Percentiles rank a stretch among this genome's conserved stretches.
These are phyloP conservation scores for Ormyrus nitidulus DNA, from an alignment of 2,888 invertebrate species.

Conservation along the genomic window DNA sequence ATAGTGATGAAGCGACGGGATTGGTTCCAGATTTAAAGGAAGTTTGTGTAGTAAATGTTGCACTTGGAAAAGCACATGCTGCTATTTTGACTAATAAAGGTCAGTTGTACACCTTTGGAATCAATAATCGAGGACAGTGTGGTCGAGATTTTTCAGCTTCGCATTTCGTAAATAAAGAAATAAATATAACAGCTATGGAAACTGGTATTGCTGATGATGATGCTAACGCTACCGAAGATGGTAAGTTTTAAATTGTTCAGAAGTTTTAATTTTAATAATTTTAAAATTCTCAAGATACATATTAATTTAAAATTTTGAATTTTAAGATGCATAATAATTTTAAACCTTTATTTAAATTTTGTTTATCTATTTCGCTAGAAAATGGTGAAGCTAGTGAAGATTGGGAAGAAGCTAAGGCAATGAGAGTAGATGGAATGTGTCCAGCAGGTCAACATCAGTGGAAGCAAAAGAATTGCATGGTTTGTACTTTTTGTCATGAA, in stretches of 20 bases:
- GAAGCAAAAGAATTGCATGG: constrained; percentile 89
- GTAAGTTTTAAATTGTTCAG: constrained; percentile 53
- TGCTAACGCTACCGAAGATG: constrained; percentile 70
- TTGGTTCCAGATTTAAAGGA: constrained; percentile 86
- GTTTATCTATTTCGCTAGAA: constrained; percentile 56
- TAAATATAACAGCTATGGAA: constrained; percentile 77
- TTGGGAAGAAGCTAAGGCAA: constrained; percentile 77
- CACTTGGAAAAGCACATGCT: constrained; percentile 96
- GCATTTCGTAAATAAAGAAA: constrained; percentile 75
- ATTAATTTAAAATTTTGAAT: too few relatives aligned
- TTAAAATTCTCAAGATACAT: too few relatives aligned
- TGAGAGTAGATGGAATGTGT: constrained; percentile 76
- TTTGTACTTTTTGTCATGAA: constrained; percentile 93
- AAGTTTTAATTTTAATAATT: too few relatives aligned
- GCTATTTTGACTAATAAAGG: constrained; percentile 92
- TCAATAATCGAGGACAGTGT: constrained; percentile 98
- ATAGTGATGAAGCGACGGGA: constrained; percentile 84
- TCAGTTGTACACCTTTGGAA: constrained; percentile 95
- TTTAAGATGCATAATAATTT: background rate
- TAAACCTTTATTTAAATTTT: background rate
- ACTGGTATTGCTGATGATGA: constrained; percentile 75
- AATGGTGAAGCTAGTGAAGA: constrained; percentile 76
- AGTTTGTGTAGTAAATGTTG: constrained; percentile 81
- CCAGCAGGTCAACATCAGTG: constrained; percentile 86
- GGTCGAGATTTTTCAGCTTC: constrained; percentile 88